Evolutionary conservation across 2,797 vertebrate species (phyloP).

Genomic region (Chromobotia macracanthus): DNA sequence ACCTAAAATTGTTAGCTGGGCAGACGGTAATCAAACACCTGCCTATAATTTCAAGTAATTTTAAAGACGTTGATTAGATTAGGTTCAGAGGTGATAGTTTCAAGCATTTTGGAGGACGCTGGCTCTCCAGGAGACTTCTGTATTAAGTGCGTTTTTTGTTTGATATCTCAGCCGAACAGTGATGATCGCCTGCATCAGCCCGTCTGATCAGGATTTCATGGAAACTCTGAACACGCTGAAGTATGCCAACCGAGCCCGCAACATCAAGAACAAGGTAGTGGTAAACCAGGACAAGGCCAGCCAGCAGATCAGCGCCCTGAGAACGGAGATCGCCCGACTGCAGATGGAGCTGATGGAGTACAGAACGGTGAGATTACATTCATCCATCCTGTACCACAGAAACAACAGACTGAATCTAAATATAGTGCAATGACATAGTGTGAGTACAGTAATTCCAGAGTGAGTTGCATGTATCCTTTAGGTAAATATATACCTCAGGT

Average conservation of each 20-base stretch:
- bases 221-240: slow-evolving; percentile 95
- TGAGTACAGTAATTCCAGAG: background rate
- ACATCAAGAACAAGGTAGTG: slow-evolving; percentile 98
- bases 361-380: slow-evolving; percentile 79
- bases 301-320: slow-evolving; percentile 92
- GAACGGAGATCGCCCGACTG: slow-evolving; percentile 91
- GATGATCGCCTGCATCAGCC: slow-evolving; percentile 98
- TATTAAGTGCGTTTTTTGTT: background rate
- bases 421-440: background rate
- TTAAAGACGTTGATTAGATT: no score
- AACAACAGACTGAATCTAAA: background rate
- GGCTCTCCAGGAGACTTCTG: no score
- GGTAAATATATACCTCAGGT: background rate
- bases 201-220: slow-evolving; percentile 86
- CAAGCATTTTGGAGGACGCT: no score
- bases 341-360: slow-evolving; percentile 99
- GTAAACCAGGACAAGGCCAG: slow-evolving; percentile 96
- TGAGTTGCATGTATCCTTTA: background rate
- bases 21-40: no score
- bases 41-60: no score
- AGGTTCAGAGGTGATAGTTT: no score
- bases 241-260: slow-evolving; percentile 94
- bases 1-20: no score
- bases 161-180: slow-evolving; percentile 86
- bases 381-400: background rate